Evolutionary conservation across 1,140 invertebrate genomes (phyloP).

Genomic region (Eurosta solidaginis): DNA sequence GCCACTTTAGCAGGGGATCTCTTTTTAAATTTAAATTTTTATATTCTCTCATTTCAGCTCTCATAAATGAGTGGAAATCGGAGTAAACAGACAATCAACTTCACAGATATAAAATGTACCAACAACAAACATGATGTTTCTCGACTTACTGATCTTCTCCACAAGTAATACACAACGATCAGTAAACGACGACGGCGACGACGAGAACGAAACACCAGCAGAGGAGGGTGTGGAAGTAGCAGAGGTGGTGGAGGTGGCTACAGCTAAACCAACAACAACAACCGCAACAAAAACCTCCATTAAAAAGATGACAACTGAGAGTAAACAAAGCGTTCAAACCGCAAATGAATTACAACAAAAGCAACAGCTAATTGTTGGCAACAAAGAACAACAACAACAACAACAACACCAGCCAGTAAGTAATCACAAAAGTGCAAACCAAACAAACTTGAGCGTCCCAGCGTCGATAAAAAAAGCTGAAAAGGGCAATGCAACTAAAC

Average conservation of each 20-base stretch:
- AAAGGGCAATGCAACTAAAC: slow-evolving; percentile 19
- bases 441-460: not conserved
- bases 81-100: not conserved
- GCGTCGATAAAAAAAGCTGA: not conserved
- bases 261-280: not conserved
- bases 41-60: not conserved
- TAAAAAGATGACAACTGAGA: slow-evolving; percentile 8
- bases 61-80: not conserved
- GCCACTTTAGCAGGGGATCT: too few relatives aligned
- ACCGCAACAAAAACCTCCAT: not conserved
- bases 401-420: slow-evolving; percentile 3
- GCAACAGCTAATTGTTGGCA: slow-evolving; percentile 19
- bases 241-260: slow-evolving; percentile 11
- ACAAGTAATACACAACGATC: slow-evolving; percentile 22
- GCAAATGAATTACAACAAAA: slow-evolving; percentile 27
- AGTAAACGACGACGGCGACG: not conserved
- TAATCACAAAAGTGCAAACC: slow-evolving; percentile 1
- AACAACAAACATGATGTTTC: slow-evolving; percentile 19
- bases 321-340: not conserved
- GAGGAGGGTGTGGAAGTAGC: slow-evolving; percentile 23
- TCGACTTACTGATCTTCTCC: slow-evolving; percentile 22
- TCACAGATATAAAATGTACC: not conserved
- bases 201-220: not conserved
- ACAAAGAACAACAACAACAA: slow-evolving; percentile 9
- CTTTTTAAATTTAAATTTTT: too few relatives aligned